These are phyloP conservation scores for Percina caprodes DNA, from an alignment of 2,113 vertebrate genomes.

Conservation along the genomic window DNA sequence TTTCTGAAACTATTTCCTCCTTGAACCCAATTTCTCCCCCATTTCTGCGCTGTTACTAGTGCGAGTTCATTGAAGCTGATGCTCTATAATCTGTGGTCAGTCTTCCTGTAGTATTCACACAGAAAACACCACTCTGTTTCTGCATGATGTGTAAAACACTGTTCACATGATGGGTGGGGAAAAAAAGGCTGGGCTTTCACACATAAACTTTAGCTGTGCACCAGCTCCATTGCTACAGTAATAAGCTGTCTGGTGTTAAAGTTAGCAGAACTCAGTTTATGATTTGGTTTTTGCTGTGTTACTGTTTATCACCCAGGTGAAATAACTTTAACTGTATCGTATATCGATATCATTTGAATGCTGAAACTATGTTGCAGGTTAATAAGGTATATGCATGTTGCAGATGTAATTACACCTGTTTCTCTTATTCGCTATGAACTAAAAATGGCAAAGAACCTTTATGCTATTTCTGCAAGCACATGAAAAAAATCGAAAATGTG, in stretches of 20 bases:
- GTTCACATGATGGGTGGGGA: not conserved
- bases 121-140: constrained; percentile 1
- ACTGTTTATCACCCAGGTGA: not conserved
- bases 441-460: not conserved
- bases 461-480: constrained; percentile 13
- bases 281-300: constrained; percentile 52
- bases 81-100: constrained; percentile 26
- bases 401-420: not conserved
- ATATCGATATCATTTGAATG: not conserved
- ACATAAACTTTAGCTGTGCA: constrained; percentile 13
- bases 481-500: constrained; percentile 8
- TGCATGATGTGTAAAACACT: constrained; percentile 29
- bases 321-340: not conserved
- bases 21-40: not conserved
- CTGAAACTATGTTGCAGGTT: not conserved
- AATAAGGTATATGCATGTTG: not conserved
- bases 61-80: constrained; percentile 11
- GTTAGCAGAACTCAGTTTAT: constrained; percentile 28
- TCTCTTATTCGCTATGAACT: not conserved
- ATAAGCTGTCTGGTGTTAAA: constrained; percentile 8
- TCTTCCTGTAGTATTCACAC: constrained; percentile 6
- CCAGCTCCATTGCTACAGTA: constrained; percentile 32
- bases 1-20: no score
- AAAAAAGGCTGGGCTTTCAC: constrained; percentile 10
- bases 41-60: not conserved